Evolutionary conservation across 2,888 invertebrate genomes (phyloP).

Genomic region (Dryococelus australis): DNA sequence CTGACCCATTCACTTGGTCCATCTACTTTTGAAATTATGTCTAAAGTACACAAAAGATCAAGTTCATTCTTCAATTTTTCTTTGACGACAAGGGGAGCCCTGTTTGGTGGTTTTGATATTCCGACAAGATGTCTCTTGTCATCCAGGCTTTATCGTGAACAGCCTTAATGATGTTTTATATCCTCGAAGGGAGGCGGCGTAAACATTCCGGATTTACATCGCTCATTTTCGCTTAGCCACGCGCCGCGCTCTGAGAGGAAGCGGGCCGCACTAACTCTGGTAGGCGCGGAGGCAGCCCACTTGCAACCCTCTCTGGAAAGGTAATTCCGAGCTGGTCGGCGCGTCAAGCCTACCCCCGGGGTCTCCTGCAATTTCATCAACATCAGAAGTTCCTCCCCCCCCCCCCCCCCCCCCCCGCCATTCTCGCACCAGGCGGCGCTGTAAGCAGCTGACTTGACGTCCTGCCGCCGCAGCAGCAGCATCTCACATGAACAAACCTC

Average conservation of each 20-base stretch:
- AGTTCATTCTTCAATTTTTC: not conserved
- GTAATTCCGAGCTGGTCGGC: not conserved
- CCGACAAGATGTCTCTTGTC: no score
- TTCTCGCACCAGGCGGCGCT: not conserved
- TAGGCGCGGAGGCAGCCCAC: no score
- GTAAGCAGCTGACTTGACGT: no score
- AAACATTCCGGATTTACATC: no score
- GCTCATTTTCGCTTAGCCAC: no score
- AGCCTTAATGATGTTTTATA: no score
- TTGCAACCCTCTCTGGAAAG: not conserved
- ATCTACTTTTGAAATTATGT: not conserved
- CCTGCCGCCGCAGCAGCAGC: not conserved
- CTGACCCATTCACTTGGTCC: not conserved
- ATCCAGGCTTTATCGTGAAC: no score
- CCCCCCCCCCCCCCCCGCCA: not conserved
- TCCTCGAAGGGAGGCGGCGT: no score
- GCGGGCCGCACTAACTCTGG: not conserved
- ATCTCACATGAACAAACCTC: not conserved
- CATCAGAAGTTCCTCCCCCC: not conserved
- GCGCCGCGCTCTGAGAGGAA: not conserved
- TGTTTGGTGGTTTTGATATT: not conserved
- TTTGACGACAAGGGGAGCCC: not conserved
- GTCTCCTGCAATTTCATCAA: not conserved
- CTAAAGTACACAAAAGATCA: not conserved
- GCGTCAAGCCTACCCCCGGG: not conserved